Evolutionary conservation across 2,113 vertebrate genomes (phyloP).

Genomic region (Tiliqua scincoides): DNA sequence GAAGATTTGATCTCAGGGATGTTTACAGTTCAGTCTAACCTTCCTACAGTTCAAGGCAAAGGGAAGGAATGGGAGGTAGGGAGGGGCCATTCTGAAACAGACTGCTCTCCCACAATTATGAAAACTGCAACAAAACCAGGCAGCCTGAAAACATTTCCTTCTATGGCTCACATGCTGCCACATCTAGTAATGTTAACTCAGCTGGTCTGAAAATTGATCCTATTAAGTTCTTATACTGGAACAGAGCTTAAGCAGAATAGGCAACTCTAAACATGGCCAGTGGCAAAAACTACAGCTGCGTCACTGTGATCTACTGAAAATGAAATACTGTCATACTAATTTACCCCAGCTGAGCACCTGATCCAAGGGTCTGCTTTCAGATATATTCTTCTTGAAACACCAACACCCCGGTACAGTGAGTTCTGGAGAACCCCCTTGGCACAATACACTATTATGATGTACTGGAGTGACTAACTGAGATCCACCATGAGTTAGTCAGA

Average conservation of each 20-base stretch:
- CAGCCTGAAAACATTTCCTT: conserved; percentile 35
- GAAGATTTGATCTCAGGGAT: conserved; percentile 12
- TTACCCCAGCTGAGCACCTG: conserved; percentile 7
- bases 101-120: background rate
- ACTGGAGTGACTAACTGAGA: background rate
- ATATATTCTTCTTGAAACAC: background rate
- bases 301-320: background rate
- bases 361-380: conserved; percentile 17
- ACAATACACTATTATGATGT: background rate
- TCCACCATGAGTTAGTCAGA: background rate
- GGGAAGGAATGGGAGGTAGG: background rate
- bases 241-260: conserved; percentile 19
- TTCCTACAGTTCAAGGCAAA: background rate
- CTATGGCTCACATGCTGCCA: conserved; percentile 21
- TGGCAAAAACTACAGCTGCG: conserved; percentile 27
- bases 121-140: conserved; percentile 15
- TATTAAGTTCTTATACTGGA: conserved; percentile 34
- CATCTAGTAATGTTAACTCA: conserved; percentile 35
- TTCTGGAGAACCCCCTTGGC: background rate
- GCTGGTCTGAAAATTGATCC: conserved; percentile 38
- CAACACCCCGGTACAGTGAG: background rate
- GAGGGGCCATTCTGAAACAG: background rate
- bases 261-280: conserved; percentile 7
- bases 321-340: conserved; percentile 2
- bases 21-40: background rate